Conservation (phyloP, 2,888 invertebrate species). For the Latrodectus hesperus region DNA sequence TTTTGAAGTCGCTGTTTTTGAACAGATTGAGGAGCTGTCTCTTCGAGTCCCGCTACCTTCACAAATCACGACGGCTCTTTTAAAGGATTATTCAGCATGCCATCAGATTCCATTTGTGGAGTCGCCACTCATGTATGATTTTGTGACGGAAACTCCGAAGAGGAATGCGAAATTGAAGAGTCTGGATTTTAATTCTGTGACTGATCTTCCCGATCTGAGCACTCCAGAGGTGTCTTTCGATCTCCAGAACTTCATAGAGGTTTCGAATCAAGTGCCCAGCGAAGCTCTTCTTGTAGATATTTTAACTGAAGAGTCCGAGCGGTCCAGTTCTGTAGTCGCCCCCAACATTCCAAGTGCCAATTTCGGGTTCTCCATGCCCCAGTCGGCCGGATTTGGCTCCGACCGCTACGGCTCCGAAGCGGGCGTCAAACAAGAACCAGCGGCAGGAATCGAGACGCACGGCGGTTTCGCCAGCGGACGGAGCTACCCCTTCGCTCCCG, state of each 20-base stretch:
- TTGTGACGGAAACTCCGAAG: slow-evolving; percentile 34
- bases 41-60: slow-evolving; percentile 6
- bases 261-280: slow-evolving; percentile 25
- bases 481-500: slow-evolving; percentile 13
- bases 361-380: slow-evolving; percentile 82
- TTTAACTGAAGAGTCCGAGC: slow-evolving; percentile 24
- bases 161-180: slow-evolving; percentile 48
- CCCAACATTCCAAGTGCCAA: slow-evolving; percentile 28
- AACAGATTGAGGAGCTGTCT: background rate
- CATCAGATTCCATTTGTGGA: slow-evolving; percentile 36
- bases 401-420: slow-evolving; percentile 71
- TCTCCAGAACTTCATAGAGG: slow-evolving; percentile 86
- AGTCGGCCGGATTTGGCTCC: slow-evolving; percentile 89
- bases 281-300: slow-evolving; percentile 42
- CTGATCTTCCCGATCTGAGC: slow-evolving; percentile 89
- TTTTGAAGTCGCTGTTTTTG: slow-evolving; percentile 1
- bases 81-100: slow-evolving; percentile 59
- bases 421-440: slow-evolving; percentile 72
- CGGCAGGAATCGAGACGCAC: slow-evolving; percentile 64
- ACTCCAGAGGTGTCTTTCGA: slow-evolving; percentile 94
- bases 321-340: background rate
- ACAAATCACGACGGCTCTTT: slow-evolving; percentile 70
- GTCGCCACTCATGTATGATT: slow-evolving; percentile 65
- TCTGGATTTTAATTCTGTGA: slow-evolving; percentile 75
- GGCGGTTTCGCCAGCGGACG: slow-evolving; percentile 24